Evolutionary conservation across 2,797 vertebrate genomes (phyloP).

Genomic region (Sebastes diploproa): DNA sequence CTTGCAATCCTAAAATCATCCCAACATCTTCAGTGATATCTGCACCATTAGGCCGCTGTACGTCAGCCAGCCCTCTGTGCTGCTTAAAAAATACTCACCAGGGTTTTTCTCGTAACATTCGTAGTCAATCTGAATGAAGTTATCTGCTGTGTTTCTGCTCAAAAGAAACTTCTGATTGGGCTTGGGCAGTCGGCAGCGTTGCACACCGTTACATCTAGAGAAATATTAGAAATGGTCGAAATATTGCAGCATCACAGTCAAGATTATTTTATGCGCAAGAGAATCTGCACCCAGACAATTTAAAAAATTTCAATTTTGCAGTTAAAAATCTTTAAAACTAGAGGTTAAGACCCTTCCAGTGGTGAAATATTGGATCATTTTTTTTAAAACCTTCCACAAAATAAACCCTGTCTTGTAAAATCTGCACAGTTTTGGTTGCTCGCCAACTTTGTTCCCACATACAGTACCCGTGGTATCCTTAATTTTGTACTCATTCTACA

Average conservation of each 20-base stretch:
- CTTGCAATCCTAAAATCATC: not conserved
- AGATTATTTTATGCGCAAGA: not conserved
- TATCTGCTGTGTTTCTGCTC: fast-evolving
- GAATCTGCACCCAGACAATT: too few species aligned
- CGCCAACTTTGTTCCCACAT: too few species aligned
- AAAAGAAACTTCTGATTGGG: not conserved
- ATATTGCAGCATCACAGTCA: not conserved
- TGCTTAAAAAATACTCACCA: not conserved
- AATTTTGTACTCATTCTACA: not conserved
- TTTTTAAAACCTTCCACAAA: not conserved
- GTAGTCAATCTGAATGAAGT: not conserved
- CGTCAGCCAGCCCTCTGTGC: not conserved
- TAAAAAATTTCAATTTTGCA: too few species aligned
- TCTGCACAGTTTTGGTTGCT: not conserved
- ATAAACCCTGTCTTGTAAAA: not conserved
- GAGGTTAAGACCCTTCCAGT: too few species aligned
- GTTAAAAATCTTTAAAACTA: too few species aligned
- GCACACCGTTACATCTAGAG: not conserved
- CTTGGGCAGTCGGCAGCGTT: not conserved
- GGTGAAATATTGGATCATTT: not conserved
- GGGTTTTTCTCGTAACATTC: fast-evolving
- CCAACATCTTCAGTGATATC: not conserved
- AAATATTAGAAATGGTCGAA: not conserved
- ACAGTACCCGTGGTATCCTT: not conserved
- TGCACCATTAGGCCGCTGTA: not conserved